Base-by-base conservation (phyloP, 2,888 invertebrate genomes). In the Ornithoptera priamus region DNA sequence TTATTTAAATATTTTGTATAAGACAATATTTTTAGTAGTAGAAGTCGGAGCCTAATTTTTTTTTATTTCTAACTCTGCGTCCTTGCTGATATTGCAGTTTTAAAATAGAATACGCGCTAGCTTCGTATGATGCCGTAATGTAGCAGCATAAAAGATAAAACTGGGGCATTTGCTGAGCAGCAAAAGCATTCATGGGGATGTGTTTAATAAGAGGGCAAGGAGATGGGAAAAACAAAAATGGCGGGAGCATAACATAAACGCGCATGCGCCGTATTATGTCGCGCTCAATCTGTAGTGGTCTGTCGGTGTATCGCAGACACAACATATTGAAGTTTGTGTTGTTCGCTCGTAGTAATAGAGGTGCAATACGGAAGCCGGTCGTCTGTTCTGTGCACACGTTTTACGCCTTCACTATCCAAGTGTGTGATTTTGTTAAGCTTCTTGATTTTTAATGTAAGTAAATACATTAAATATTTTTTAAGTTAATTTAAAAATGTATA, bases 211-310 rank as follows among this genome's bases (percentile, higher is more conserved):
- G 67, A 69, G 30, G 56, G 61, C 62, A 58, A 64, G 59, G 68
- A 65, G 70, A 72, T 70, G 71, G 64, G 71, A 70, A 65, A 60
- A 62, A 71, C 70, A 63, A 64, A 71, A 53, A 56, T 66, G 66
- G 62, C 60, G 63, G 17, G 53, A 22, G 20, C 5, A 71, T 68
- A 72, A 67, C 65, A 65, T 59, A 62, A 69, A 62, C 65, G 75
- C 81, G 81, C 81, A 77, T 80, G 81, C 81, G 79, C 72, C 46
- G 62, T 63, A 53, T 56, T 65, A 67, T 70, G 73, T 71, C 73
- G 76, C 78, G 79, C 75, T 79, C 81, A 80, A 79, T 77, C 76
- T 75, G 74, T 72, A 72, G 72, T 70, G 72, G 71, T 75, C 30
- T 75, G 75, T 73, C 73, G 73, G 3, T 30, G 4, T 30, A 30